phyloP scores from a whole-genome alignment of 2,888 invertebrate genomes.

The Erannis defoliaria region DNA sequence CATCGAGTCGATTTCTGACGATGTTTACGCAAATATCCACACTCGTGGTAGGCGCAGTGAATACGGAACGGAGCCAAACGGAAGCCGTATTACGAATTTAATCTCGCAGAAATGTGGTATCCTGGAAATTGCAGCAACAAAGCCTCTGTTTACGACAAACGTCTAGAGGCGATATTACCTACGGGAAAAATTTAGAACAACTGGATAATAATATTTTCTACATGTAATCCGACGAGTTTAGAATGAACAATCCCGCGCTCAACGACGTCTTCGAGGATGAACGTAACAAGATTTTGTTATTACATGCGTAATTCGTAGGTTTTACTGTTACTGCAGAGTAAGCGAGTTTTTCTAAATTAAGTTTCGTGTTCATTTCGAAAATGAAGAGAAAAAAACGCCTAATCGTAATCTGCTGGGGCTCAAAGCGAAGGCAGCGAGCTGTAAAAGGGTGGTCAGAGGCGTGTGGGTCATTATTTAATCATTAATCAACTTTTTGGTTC shows the following conservation, averaged over 20 bases:
- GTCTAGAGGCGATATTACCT: slow-evolving; percentile 64
- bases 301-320: slow-evolving; percentile 32
- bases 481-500: slow-evolving; percentile 48
- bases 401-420: slow-evolving; percentile 40
- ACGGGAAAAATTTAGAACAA: slow-evolving; percentile 61
- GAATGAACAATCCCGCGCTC: slow-evolving; percentile 31
- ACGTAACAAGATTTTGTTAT: slow-evolving; percentile 36
- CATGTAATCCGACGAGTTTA: slow-evolving; percentile 42
- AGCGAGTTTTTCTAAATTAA: slow-evolving; percentile 30
- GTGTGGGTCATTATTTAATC: slow-evolving; percentile 49
- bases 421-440: slow-evolving; percentile 44
- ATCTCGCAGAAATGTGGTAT: slow-evolving; percentile 84
- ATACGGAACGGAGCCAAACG: slow-evolving; percentile 72
- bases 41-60: slow-evolving; percentile 68
- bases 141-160: slow-evolving; percentile 77
- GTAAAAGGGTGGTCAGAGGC: slow-evolving; percentile 47
- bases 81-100: slow-evolving; percentile 82
- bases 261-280: slow-evolving; percentile 24
- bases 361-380: slow-evolving; percentile 31
- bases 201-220: slow-evolving; percentile 59
- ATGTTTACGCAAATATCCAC: slow-evolving; percentile 54
- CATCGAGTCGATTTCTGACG: slow-evolving; percentile 46
- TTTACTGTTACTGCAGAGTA: slow-evolving; percentile 25
- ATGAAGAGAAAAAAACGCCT: slow-evolving; percentile 36
- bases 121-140: slow-evolving; percentile 78